These are phyloP conservation scores for Melanostoma mellinum DNA, from an alignment of 2,888 invertebrate genomes.

Conservation along the genomic window DNA sequence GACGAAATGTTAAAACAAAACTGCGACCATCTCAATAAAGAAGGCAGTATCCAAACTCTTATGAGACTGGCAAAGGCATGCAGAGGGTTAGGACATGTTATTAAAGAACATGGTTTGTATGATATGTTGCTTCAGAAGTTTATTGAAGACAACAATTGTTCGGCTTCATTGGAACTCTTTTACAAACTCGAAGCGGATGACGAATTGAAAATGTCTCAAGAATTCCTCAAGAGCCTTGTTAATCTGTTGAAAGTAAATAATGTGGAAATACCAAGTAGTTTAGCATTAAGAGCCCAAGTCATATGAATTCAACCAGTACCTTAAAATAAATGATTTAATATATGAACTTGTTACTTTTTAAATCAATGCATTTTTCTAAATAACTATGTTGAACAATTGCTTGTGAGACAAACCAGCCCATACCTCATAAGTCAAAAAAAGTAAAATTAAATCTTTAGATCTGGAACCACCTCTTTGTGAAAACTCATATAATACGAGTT, in stretches of 20 bases:
- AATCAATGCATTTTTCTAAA: neutral
- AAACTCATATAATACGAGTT: no score
- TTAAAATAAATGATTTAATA: slow-evolving; percentile 8
- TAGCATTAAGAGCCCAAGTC: slow-evolving; percentile 79
- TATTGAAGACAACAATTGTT: slow-evolving; percentile 77
- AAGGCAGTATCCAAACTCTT: slow-evolving; percentile 78
- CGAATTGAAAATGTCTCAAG: slow-evolving; percentile 78
- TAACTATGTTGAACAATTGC: no score
- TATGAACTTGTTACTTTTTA: neutral
- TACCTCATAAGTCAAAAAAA: no score
- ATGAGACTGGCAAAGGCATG: slow-evolving; percentile 79
- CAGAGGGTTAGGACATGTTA: slow-evolving; percentile 78
- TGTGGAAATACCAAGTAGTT: slow-evolving; percentile 79
- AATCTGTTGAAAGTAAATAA: slow-evolving; percentile 80
- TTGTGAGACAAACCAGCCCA: no score
- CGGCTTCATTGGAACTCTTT: slow-evolving; percentile 79
- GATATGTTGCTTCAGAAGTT: slow-evolving; percentile 79
- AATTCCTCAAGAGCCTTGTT: slow-evolving; percentile 78
- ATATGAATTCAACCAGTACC: slow-evolving; percentile 66
- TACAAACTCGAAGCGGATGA: slow-evolving; percentile 79
- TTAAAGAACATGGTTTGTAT: slow-evolving; percentile 80
- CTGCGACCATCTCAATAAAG: slow-evolving; percentile 82
- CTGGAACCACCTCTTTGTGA: no score
- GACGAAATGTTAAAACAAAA: slow-evolving; percentile 83
- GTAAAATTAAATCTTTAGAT: no score